Evolutionary conservation across 2,797 vertebrate genomes (phyloP).

Genomic region (Intellagama lesueurii): DNA sequence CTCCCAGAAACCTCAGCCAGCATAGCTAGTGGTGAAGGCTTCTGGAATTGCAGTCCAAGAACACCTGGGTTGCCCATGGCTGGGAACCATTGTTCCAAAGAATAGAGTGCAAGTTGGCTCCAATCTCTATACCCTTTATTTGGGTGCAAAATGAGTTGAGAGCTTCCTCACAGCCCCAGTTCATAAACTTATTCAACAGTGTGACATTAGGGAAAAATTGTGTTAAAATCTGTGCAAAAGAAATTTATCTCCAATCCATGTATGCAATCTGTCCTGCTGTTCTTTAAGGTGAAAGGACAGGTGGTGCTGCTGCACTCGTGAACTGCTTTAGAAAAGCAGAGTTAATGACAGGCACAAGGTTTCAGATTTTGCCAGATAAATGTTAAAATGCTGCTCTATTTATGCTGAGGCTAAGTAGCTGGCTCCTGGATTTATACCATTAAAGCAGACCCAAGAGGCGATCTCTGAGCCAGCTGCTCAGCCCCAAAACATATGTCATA

Average conservation of each 20-base stretch:
- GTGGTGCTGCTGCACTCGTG: constrained; percentile 59
- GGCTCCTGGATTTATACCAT: constrained; percentile 72
- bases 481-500: constrained; percentile 75
- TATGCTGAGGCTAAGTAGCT: constrained; percentile 70
- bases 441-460: constrained; percentile 74
- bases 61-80: too few relatives aligned
- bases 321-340: constrained; percentile 65
- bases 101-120: too few relatives aligned
- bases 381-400: constrained; percentile 70
- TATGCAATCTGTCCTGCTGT: constrained; percentile 60
- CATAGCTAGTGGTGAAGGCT: too few relatives aligned
- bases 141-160: too few relatives aligned
- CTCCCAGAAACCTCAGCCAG: too few relatives aligned
- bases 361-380: constrained; percentile 53
- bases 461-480: constrained; percentile 71
- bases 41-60: too few relatives aligned
- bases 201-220: too few relatives aligned
- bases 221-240: too few relatives aligned
- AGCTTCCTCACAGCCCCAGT: too few relatives aligned
- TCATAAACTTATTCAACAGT: too few relatives aligned
- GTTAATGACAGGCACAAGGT: constrained; percentile 68
- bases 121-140: too few relatives aligned
- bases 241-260: background rate
- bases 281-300: constrained; percentile 60
- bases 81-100: too few relatives aligned